Evolutionary conservation across 1,140 invertebrate genomes (phyloP), one percentile per base, ranked within the genome.

Genomic region (Solenopsis fugax): DNA sequence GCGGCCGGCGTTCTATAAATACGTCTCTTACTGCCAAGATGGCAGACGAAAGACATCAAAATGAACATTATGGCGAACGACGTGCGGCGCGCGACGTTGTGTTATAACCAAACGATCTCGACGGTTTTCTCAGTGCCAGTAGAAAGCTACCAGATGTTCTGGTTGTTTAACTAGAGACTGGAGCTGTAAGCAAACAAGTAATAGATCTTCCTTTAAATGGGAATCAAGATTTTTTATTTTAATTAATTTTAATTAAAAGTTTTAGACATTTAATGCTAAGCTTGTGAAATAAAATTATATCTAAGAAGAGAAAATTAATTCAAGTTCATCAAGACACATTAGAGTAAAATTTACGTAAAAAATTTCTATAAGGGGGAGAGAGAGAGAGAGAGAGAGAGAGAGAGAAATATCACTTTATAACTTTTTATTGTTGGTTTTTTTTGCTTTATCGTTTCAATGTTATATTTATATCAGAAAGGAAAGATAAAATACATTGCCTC

Each of bases 1-100:
- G 34, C 69, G 37, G 13, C 13, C 24, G 77, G 64, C 13, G 56
- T 77, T 86, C 88, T 90, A 90, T 89, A 90, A 90, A 90, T 90
- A 89, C 85, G 71, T 90, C 75, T 77, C 69, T 88, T 86, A 54
- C 62, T 67, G 62, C 58, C 87, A 76, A 86, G 69, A 76, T 86
- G 69, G 64, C 87, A 67, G 72, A 72, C 56, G 71, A 72, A 80
- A 77, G 71, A 62, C 84, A 67, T 76, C 58, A 75, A 86, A 72
- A 80, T 77, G 60, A 86, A 24, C 78, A 48, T 69, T 37, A 56
- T 21, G 24, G 60, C 82, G 60, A 58, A 62, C 41, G 54, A 88
- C 60, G 48, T 45, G 67, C 56, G 56, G 50, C 78, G 52, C 21
- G 37, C 78, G 78, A 82, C 67, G 54, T 72, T 52, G 24, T 60